Evolutionary conservation across 2,888 invertebrate species (phyloP).

Genomic region (Hyles lineata): DNA sequence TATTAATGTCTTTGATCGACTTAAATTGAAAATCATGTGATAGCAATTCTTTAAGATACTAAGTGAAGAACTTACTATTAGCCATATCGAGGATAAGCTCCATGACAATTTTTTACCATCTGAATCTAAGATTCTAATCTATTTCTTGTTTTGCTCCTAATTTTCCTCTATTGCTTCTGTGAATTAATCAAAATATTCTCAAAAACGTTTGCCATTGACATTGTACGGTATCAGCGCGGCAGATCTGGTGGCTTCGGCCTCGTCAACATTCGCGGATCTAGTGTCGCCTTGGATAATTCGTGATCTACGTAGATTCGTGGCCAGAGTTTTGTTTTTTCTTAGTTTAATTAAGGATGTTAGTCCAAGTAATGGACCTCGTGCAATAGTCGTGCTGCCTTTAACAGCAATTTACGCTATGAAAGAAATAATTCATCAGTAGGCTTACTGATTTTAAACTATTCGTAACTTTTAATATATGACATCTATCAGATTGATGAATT

Average conservation of each 20-base stretch:
- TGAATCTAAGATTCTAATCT: no score
- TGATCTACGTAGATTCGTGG: constrained; percentile 15
- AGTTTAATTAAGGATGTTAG: neutral
- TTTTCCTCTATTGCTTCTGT: neutral
- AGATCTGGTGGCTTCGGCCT: constrained; percentile 2
- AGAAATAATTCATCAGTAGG: no score
- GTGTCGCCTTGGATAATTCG: constrained; percentile 5
- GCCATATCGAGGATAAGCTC: no score
- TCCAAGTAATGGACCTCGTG: neutral
- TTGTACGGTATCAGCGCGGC: neutral
- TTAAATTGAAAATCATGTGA: no score
- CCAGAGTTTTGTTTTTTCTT: neutral
- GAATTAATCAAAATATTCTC: neutral
- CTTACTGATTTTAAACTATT: neutral
- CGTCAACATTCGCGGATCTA: constrained; percentile 17
- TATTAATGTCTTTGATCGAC: no score
- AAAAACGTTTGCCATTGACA: neutral
- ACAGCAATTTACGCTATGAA: no score
- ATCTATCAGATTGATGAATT: neutral
- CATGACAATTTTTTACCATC: no score
- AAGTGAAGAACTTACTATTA: no score
- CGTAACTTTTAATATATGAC: neutral
- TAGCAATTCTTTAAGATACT: no score
- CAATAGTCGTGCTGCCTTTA: neutral
- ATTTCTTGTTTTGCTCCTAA: no score